These are phyloP conservation scores for Nasonia giraulti DNA, from an alignment of 1,140 invertebrate species.

Conservation along the genomic window DNA sequence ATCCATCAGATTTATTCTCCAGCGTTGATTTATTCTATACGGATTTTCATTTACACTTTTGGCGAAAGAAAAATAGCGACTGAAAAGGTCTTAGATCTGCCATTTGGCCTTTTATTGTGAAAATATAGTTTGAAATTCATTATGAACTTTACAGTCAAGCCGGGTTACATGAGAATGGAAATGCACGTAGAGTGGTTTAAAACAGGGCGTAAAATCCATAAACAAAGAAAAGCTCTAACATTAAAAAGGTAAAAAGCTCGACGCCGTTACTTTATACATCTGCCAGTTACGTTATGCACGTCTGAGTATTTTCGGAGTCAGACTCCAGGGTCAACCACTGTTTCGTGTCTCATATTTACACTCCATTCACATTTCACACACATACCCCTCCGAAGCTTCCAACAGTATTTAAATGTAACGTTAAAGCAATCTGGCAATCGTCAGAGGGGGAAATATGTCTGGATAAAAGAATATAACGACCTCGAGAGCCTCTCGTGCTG, in stretches of 20 bases:
- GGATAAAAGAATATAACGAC: slow-evolving; percentile 25
- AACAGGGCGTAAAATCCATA: neutral
- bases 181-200: neutral
- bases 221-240: neutral
- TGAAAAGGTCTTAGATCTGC: no score
- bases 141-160: no score
- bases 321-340: neutral
- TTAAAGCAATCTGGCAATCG: slow-evolving; percentile 3
- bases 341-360: neutral
- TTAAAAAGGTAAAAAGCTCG: neutral
- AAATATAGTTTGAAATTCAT: no score
- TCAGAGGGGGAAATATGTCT: neutral
- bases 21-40: no score
- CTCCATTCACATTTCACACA: neutral
- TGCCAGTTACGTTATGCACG: neutral
- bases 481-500: neutral
- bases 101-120: no score
- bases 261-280: neutral
- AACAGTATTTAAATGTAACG: neutral
- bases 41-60: no score
- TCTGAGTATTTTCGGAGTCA: neutral
- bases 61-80: no score
- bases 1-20: no score
- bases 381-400: neutral
- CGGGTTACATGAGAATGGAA: neutral